phyloP scores from a whole-genome alignment of 2,888 invertebrate genomes.

The Andrena camellia region DNA sequence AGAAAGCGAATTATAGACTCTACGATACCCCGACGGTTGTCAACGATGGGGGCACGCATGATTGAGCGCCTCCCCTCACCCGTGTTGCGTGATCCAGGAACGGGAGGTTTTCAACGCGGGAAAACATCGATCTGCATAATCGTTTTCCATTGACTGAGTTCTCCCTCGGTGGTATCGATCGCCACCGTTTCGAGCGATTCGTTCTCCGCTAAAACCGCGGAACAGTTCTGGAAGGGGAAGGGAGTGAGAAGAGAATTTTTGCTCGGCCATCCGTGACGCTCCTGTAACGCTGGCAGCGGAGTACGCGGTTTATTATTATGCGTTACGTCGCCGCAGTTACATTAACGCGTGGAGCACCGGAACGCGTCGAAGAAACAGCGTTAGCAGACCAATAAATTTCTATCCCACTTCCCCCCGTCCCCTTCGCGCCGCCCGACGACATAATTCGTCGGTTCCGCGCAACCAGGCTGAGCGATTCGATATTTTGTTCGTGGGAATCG shows the following conservation, averaged over 20 bases:
- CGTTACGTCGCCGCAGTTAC: conserved; percentile 54
- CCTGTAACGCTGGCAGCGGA: conserved; percentile 68
- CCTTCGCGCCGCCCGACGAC: background rate
- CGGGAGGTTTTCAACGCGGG: conserved; percentile 17
- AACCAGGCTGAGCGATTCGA: conserved; percentile 4
- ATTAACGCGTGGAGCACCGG: conserved; percentile 54
- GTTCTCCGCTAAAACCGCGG: conserved; percentile 30
- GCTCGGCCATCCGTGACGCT: conserved; percentile 64
- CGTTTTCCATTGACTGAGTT: conserved; percentile 53
- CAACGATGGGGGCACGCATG: background rate
- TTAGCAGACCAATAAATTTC: conserved; percentile 34
- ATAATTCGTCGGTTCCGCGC: conserved; percentile 8
- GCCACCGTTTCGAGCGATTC: conserved; percentile 36
- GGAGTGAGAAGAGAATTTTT: conserved; percentile 57
- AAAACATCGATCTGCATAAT: conserved; percentile 55
- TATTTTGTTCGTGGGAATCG: background rate
- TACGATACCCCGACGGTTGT: background rate
- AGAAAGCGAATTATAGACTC: background rate
- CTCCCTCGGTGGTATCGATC: conserved; percentile 17
- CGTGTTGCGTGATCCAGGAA: background rate
- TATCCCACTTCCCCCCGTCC: background rate
- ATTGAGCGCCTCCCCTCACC: background rate
- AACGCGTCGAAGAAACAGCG: conserved; percentile 36
- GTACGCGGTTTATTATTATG: conserved; percentile 56
- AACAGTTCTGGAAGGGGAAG: background rate